phyloP scores from a whole-genome alignment of 1,140 invertebrate species.

The Drosophila teissieri region DNA sequence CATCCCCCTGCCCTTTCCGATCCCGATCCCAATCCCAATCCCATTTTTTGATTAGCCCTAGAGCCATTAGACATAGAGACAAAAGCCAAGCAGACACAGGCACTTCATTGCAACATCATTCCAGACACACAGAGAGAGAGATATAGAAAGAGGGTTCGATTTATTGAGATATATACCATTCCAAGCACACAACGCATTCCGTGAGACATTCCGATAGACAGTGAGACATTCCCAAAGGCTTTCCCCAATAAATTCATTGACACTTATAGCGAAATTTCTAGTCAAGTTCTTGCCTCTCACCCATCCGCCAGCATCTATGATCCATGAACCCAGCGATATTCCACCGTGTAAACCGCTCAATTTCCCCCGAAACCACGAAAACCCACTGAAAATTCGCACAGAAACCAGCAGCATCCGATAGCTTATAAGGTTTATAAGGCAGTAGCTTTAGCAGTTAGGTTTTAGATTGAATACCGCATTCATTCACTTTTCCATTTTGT shows the following conservation, averaged over 20 bases:
- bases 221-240: constrained; percentile 24
- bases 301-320: constrained; percentile 31
- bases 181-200: constrained; percentile 25
- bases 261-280: constrained; percentile 79
- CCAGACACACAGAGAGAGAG: constrained; percentile 21
- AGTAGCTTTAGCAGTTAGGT: constrained; percentile 44
- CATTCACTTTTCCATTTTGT: constrained; percentile 34
- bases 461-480: constrained; percentile 27
- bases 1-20: no score
- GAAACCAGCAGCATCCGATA: constrained; percentile 35
- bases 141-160: background rate
- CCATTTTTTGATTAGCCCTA: constrained; percentile 31
- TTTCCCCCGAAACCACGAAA: constrained; percentile 12
- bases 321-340: constrained; percentile 15
- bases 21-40: background rate
- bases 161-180: constrained; percentile 13
- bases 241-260: constrained; percentile 36
- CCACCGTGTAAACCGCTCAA: constrained; percentile 1
- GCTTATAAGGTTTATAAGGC: constrained; percentile 7
- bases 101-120: constrained; percentile 40
- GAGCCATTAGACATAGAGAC: constrained; percentile 28
- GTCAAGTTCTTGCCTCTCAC: constrained; percentile 77
- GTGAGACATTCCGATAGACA: constrained; percentile 24
- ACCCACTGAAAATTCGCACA: constrained; percentile 56
- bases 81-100: constrained; percentile 29